Conservation (phyloP, 1,140 invertebrate species). For the Bicyclus anynana region DNA sequence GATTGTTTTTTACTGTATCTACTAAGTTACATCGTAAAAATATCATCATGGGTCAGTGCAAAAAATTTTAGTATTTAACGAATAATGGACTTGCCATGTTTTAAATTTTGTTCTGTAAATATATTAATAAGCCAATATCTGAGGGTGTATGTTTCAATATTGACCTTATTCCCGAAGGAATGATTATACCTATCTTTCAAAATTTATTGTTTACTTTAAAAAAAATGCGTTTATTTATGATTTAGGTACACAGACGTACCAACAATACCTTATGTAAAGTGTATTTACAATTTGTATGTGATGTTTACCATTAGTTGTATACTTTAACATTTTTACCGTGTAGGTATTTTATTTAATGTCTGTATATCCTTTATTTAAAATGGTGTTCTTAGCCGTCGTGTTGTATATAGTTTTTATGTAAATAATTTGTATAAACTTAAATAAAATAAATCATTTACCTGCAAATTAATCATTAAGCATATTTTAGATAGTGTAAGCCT, state of each 20-base stretch:
- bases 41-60: conserved; percentile 22
- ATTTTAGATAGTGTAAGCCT: conserved; percentile 35
- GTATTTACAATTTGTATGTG: conserved; percentile 22
- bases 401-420: conserved; percentile 57
- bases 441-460: conserved; percentile 35
- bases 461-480: conserved; percentile 33
- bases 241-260: background rate
- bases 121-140: background rate
- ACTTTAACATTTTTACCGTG: conserved; percentile 31
- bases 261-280: background rate
- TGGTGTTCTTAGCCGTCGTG: conserved; percentile 42
- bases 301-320: conserved; percentile 66
- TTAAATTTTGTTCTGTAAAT: background rate
- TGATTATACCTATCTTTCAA: no score
- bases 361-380: conserved; percentile 30
- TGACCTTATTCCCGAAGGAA: no score
- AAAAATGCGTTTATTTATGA: background rate
- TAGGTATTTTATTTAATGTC: conserved; percentile 29
- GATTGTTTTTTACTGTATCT: no score
- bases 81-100: conserved; percentile 16
- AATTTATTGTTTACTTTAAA: no score
- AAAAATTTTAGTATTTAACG: conserved; percentile 18
- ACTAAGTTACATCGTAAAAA: no score
- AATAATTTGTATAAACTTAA: conserved; percentile 54
- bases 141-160: background rate